These are phyloP conservation scores for Agrilus planipennis DNA, from an alignment of 1,140 invertebrate genomes.

Conservation along the genomic window DNA sequence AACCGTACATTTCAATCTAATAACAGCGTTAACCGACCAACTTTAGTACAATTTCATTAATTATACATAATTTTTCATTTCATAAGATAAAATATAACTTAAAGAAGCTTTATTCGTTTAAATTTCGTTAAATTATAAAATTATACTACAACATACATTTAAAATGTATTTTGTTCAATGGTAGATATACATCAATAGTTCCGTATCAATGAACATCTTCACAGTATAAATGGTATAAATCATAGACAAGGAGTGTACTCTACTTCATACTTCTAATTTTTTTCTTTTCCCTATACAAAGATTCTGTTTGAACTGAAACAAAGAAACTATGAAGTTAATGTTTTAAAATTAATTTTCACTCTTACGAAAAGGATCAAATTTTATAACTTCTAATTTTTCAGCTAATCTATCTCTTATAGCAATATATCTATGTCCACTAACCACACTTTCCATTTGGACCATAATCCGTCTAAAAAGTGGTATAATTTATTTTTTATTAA, in stretches of 20 bases:
- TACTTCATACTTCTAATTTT: conserved; percentile 46
- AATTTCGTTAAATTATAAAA: not conserved
- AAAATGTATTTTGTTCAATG: not conserved
- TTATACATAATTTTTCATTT: no score
- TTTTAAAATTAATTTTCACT: conserved; percentile 7
- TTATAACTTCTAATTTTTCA: conserved; percentile 64
- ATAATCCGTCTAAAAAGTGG: conserved; percentile 51
- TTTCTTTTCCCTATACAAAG: conserved; percentile 52
- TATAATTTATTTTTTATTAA: no score
- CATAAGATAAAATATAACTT: not conserved
- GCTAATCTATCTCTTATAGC: conserved; percentile 53
- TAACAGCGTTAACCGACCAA: not conserved
- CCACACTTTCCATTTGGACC: conserved; percentile 64
- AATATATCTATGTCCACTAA: conserved; percentile 58
- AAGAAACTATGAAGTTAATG: conserved; percentile 14
- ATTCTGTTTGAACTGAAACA: conserved; percentile 48
- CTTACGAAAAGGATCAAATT: conserved; percentile 69
- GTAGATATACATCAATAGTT: no score
- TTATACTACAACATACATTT: not conserved
- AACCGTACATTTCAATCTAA: conserved; percentile 38
- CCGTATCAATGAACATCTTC: no score
- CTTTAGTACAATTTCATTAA: not conserved
- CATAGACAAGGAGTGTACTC: not conserved
- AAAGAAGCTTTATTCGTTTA: not conserved
- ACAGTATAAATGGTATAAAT: conserved; percentile 1